A percentile compares a stretch with the other conserved stretches of the same genome.
phyloP scores from a whole-genome alignment of 2,113 vertebrate genomes.

The Turnix velox region DNA sequence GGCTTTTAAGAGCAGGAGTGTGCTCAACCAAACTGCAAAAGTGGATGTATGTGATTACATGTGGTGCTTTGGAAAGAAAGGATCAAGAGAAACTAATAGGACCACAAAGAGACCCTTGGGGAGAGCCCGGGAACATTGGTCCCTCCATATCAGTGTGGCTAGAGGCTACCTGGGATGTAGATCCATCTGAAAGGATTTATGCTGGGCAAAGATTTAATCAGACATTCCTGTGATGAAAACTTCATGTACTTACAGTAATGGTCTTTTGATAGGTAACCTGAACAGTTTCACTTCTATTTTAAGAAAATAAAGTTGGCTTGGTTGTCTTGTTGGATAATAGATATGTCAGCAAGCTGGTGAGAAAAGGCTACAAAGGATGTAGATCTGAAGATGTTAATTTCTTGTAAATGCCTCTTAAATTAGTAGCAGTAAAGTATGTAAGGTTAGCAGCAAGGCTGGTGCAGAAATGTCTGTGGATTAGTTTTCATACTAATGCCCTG shows the following conservation, averaged over 20 bases:
- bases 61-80: neutral
- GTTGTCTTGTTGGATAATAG: neutral
- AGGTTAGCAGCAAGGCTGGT: neutral
- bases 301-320: neutral
- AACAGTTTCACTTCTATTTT: neutral
- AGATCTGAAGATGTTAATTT: neutral
- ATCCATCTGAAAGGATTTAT: neutral
- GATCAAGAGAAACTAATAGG: neutral
- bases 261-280: neutral
- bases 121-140: neutral
- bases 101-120: neutral
- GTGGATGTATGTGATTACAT: neutral
- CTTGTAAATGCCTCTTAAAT: neutral
- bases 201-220: neutral
- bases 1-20: neutral
- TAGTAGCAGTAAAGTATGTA: neutral
- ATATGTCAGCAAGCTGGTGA: neutral
- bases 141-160: rapidly evolving
- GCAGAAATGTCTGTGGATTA: neutral
- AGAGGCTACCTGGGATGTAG: neutral
- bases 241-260: neutral
- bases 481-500: neutral
- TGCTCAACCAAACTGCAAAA: neutral
- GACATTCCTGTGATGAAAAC: neutral
- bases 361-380: neutral